Conservation (phyloP, 2,797 vertebrate genomes). For the Coregonus suidteri region DNA sequence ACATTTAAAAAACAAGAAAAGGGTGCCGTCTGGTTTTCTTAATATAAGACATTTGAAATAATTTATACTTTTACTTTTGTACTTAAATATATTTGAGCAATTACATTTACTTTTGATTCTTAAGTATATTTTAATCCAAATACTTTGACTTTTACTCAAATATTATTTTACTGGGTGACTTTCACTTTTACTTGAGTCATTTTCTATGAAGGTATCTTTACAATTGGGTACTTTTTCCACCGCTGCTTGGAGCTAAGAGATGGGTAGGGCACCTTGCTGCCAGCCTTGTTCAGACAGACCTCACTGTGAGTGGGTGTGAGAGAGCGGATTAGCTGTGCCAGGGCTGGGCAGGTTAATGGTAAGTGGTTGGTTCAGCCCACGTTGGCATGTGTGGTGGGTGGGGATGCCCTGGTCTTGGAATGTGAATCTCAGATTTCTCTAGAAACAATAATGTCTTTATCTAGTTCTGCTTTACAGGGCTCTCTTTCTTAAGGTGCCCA, state of each 20-base stretch:
- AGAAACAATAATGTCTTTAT: constrained; percentile 39
- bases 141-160: no score
- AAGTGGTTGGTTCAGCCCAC: constrained; percentile 30
- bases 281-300: constrained; percentile 31
- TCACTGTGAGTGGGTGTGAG: constrained; percentile 54
- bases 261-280: constrained; percentile 25
- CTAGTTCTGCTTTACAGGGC: constrained; percentile 21
- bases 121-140: no score
- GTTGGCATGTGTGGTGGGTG: not conserved
- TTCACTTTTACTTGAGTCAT: no score
- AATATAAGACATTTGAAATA: no score
- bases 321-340: constrained; percentile 35
- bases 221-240: no score
- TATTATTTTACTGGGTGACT: no score
- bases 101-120: no score
- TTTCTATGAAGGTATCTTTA: no score
- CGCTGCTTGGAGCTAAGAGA: constrained; percentile 21
- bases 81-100: no score
- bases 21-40: no score
- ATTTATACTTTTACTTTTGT: no score
- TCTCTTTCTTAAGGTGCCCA: not conserved
- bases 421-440: constrained; percentile 22
- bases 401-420: constrained; percentile 20
- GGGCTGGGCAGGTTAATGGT: constrained; percentile 38
- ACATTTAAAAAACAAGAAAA: no score